Conservation (phyloP, 2,797 vertebrate species). For the Anguilla pacifica region DNA sequence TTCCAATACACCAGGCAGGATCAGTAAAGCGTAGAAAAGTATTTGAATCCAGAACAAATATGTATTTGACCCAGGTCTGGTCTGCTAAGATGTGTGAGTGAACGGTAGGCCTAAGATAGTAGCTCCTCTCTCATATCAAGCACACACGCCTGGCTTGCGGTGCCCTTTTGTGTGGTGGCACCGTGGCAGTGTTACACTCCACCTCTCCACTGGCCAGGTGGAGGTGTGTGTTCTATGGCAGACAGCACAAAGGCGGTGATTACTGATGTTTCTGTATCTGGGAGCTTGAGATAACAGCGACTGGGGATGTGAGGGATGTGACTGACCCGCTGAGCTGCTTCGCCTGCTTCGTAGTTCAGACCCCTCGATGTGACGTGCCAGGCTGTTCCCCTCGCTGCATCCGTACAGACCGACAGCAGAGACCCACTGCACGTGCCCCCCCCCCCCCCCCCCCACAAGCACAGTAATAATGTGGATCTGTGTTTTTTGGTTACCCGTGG, state of each 20-base stretch:
- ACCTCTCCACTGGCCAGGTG: neutral
- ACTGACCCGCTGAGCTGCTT: neutral
- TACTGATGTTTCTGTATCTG: neutral
- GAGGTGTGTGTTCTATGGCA: neutral
- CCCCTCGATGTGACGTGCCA: too few relatives aligned
- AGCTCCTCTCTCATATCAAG: neutral
- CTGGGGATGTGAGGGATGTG: neutral
- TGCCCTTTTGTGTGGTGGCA: neutral
- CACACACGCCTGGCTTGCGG: neutral
- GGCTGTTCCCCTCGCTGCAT: too few relatives aligned
- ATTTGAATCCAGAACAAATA: too few relatives aligned
- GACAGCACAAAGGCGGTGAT: neutral
- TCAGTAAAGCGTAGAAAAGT: too few relatives aligned
- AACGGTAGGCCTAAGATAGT: neutral
- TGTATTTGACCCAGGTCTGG: too few relatives aligned
- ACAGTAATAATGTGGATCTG: neutral
- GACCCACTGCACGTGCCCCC: neutral
- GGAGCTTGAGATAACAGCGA: neutral
- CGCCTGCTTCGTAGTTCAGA: neutral
- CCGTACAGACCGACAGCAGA: neutral
- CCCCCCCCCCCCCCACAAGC: neutral
- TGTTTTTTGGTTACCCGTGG: neutral
- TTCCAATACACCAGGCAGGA: too few relatives aligned
- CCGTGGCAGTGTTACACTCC: neutral
- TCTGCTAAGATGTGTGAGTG: neutral